Evolutionary conservation across 2,113 vertebrate genomes (phyloP), one percentile per base, ranked within the genome.

Genomic region (Sceloporus tristichus): DNA sequence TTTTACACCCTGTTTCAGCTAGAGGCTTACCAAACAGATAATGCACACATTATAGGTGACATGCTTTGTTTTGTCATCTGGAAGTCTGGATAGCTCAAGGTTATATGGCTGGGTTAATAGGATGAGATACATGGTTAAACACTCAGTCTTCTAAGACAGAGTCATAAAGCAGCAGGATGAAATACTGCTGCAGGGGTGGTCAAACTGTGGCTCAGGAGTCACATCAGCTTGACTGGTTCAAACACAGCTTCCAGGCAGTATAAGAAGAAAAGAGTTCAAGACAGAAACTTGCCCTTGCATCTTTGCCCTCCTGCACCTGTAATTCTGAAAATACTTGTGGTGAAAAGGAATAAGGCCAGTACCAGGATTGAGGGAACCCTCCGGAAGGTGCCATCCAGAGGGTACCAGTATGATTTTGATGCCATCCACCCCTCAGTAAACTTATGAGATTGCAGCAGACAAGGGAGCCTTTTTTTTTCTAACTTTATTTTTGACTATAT

Each of bases 101-200:
- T 97, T 95, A 95, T 90, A 93, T 90, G 90, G 88, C 88, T 93
- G 92, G 93, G 92, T 95, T 96, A 95, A 96, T 89, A 91, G 91
- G 78, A 94, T 95, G 90, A 96, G 92, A 95, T 94, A 93, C 80
- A 71, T 94, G 85, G 91, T 92, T 94, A 94, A 94, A 89, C 87
- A 88, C 92, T 92, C 93, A 92, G 84, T 85, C 89, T 95, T 94
- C 95, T 96, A 95, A 94, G 90, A 93, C 73, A 62, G 27, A 94
- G 88, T 87, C 92, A 94, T 95, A 95, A 29, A 88, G 0, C 11
- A 79, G 3, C 62, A 42, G 85, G 18, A 82, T 9, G 0, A 27
- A 8, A 25, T 85, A 59, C 29, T 53, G 68, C 74, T 42, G 7
- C 16, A 53, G 1, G 34, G 18, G 23, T 87, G 88, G 68, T 91